Evolutionary conservation across 2,888 invertebrate genomes (phyloP).

Genomic region (Plebejus melissa): DNA sequence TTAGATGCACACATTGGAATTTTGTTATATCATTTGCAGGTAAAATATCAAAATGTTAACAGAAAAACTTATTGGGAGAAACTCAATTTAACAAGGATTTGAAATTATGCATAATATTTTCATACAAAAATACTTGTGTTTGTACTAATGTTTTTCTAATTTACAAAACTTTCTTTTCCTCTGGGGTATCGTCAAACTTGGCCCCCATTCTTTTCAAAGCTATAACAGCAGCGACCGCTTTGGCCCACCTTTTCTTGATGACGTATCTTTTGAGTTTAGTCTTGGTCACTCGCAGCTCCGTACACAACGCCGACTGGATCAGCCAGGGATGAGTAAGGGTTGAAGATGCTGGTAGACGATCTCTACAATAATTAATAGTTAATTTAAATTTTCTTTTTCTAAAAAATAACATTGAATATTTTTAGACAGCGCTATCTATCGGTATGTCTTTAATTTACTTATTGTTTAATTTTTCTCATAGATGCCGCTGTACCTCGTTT

Average conservation of each 20-base stretch:
- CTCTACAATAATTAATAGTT: constrained; percentile 69
- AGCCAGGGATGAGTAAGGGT: constrained; percentile 91
- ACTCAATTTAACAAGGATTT: neutral
- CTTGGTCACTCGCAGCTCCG: constrained; percentile 85
- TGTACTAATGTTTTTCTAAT: neutral
- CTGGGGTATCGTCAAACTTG: constrained; percentile 76
- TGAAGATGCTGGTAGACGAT: constrained; percentile 84
- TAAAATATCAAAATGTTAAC: neutral
- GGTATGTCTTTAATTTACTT: neutral
- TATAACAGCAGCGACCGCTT: constrained; percentile 92
- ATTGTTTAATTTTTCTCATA: neutral
- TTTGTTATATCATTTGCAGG: neutral
- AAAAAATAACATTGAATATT: neutral
- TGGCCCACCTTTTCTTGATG: constrained; percentile 93
- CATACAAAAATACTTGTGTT: neutral
- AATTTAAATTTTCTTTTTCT: neutral
- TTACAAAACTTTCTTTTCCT: constrained; percentile 38
- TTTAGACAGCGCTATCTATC: neutral
- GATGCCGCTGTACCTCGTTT: neutral
- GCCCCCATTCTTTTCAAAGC: constrained; percentile 93
- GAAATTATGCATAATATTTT: neutral
- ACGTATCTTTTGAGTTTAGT: constrained; percentile 91
- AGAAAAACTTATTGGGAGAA: neutral
- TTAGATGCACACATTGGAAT: neutral
- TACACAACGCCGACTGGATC: constrained; percentile 80